A percentile compares a stretch with the other conserved stretches of the same genome.
Conservation (phyloP, 2,113 vertebrate genomes). For the Crotalus horridus region DNA sequence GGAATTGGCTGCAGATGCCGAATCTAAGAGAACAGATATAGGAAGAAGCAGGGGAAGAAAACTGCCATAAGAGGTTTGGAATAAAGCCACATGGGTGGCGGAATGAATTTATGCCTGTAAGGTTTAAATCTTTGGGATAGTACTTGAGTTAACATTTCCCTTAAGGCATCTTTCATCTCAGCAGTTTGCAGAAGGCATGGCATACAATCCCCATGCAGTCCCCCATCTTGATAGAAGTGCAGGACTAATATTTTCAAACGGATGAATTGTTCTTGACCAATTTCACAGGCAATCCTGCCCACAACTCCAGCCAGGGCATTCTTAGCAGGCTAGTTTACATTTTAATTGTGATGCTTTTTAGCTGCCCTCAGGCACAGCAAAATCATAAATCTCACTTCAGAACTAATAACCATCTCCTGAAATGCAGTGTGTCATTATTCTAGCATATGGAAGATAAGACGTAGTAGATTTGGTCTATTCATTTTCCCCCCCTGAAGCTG, state of each 20-base stretch:
- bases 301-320: conserved; percentile 1
- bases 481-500: not conserved
- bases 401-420: not conserved
- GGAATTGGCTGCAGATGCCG: conserved; percentile 4
- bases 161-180: not conserved
- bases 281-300: conserved; percentile 15
- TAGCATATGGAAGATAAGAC: not conserved
- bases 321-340: not conserved
- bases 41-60: not conserved
- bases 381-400: conserved; percentile 13
- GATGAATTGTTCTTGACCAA: conserved; percentile 29
- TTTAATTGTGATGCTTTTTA: conserved; percentile 1
- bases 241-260: conserved; percentile 46
- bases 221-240: not conserved
- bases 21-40: conserved; percentile 1
- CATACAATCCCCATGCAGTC: not conserved
- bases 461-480: not conserved
- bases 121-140: conserved; percentile 22
- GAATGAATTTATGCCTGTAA: not conserved
- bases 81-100: conserved; percentile 1
- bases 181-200: conserved; percentile 5
- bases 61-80: not conserved
- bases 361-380: conserved; percentile 13
- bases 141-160: conserved; percentile 7
- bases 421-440: not conserved